Evolutionary conservation across 1,140 invertebrate species (phyloP).

Genomic region (Zaprionus taronus): DNA sequence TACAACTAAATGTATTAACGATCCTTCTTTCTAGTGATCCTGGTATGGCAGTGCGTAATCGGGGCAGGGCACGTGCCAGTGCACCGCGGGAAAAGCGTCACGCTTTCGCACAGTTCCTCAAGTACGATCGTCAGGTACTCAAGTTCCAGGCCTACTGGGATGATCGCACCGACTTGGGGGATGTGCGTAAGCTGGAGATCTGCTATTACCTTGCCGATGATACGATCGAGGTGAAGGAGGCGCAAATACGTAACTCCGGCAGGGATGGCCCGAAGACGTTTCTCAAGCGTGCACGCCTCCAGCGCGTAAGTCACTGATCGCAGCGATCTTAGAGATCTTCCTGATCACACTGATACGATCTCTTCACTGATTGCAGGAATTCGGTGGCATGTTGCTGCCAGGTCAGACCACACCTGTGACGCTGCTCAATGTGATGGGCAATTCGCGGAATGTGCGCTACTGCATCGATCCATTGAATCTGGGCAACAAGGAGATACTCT

Average conservation of each 20-base stretch:
- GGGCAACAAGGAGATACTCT: conserved; percentile 85
- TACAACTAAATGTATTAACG: background rate
- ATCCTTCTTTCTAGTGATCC: conserved; percentile 84
- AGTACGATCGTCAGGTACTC: conserved; percentile 91
- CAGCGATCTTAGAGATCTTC: background rate
- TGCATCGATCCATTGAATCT: conserved; percentile 86
- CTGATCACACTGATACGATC: background rate
- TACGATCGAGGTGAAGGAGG: conserved; percentile 94
- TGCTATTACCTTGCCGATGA: conserved; percentile 95
- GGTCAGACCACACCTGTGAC: conserved; percentile 88
- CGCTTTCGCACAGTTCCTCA: conserved; percentile 89
- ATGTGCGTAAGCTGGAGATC: conserved; percentile 90
- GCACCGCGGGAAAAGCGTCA: conserved; percentile 49
- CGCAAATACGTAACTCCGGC: conserved; percentile 88
- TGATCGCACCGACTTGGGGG: conserved; percentile 90
- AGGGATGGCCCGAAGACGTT: conserved; percentile 89
- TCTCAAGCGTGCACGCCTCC: conserved; percentile 90
- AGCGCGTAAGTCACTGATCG: conserved; percentile 86
- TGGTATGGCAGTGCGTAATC: conserved; percentile 83
- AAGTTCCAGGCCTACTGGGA: conserved; percentile 96
- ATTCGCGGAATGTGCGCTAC: conserved; percentile 86
- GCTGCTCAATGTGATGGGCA: conserved; percentile 90
- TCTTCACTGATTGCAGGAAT: conserved; percentile 53
- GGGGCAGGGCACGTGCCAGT: conserved; percentile 23
- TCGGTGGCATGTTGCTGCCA: conserved; percentile 85